Conservation (phyloP, 2,113 vertebrate genomes). For the Corvus hawaiiensis region DNA sequence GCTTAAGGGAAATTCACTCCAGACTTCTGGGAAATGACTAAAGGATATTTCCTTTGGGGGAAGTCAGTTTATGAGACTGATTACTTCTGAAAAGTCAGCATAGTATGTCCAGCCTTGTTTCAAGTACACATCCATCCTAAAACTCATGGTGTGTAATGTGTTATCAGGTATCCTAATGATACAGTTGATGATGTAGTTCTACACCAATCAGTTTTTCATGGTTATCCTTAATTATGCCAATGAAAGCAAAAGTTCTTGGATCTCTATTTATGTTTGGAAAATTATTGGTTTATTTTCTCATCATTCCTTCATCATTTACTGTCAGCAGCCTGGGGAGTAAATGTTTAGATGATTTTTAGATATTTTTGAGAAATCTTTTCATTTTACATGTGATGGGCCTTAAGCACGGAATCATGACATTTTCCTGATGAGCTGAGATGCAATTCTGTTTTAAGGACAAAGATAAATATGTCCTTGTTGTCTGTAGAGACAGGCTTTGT, state of each 20-base stretch:
- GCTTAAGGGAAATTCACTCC: not conserved
- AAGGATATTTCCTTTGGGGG: not conserved
- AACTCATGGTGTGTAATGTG: not conserved
- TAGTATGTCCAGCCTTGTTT: not conserved
- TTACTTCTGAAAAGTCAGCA: not conserved
- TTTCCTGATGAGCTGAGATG: not conserved
- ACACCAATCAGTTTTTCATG: not conserved
- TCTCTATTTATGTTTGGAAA: not conserved
- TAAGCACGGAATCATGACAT: not conserved
- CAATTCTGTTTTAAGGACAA: not conserved
- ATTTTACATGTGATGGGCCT: not conserved
- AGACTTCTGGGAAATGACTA: not conserved
- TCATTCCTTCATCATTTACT: not conserved
- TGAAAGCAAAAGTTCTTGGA: not conserved
- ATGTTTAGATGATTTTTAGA: not conserved
- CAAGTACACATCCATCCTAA: not conserved
- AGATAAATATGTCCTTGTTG: not conserved
- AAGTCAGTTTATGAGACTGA: not conserved
- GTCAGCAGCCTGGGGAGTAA: not conserved
- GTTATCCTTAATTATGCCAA: not conserved
- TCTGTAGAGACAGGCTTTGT: not conserved
- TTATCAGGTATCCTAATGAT: not conserved
- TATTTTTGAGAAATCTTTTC: not conserved
- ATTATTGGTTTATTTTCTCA: not conserved
- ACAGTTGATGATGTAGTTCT: not conserved